Base-by-base conservation (phyloP, 2,888 invertebrate genomes). In the Timandra comae region DNA sequence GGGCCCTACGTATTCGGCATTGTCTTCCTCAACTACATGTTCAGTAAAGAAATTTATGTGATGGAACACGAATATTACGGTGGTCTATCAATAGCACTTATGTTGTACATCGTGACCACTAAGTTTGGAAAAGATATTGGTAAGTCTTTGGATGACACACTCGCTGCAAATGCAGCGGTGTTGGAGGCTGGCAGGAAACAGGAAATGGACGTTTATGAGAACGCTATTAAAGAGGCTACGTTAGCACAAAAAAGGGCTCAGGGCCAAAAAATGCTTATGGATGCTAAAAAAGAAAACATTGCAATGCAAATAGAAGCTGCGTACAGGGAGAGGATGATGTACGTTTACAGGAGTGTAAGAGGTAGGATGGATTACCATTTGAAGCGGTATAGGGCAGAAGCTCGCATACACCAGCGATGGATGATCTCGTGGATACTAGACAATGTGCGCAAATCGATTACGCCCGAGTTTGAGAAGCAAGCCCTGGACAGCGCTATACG, bases 1-100 rank as follows among this genome's bases (percentile, higher is more conserved):
- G 98, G 99, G 5, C 96, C 97, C 2, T 99, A 99, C 69, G 78
- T 94, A 10, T 93, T 99, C 56, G 91, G 91, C 20, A 76, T 90
- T 42, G 93, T 92, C 36, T 56, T 96, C 0, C 56, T 88, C 9
- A 95, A 97, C 19, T 98, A 93, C 64, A 70, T 96, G 37, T 51
- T 94, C 29, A 97, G 97, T 68, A 99, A 99, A 80, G 99, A 99
- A 86, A 91, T 93, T 46, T 95, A 91, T 64, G 91, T 99, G 0
- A 80, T 96, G 87, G 98, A 99, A 70, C 98, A 98, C 67, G 96
- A 98, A 66, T 96, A 91, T 75, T 93, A 93, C 70, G 88, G 88
- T 43, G 94, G 95, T 10, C 42, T 95, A 6, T 91, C 94, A 0
- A 68, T 94, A 29, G 70, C 89, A 6, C 59, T 91, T 1, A 87